phyloP scores from a whole-genome alignment of 2,888 invertebrate genomes.

The Balanococcus diminutus region DNA sequence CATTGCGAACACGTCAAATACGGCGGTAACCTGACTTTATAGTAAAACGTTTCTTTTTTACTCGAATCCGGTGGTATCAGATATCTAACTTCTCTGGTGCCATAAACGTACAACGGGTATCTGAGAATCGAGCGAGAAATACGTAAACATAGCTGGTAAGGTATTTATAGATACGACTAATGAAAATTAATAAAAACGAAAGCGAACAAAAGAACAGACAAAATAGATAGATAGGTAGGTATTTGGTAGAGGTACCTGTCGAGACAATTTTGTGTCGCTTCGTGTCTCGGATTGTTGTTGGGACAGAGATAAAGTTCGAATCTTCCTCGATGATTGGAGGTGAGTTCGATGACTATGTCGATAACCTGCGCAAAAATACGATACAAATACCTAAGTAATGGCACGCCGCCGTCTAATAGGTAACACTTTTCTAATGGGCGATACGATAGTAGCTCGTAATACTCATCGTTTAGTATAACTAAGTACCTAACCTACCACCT shows the following conservation, averaged over 20 bases:
- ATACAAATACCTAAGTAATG: neutral
- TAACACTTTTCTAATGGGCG: no score
- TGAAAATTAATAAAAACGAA: neutral
- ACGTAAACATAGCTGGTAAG: no score
- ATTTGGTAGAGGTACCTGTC: constrained; percentile 68
- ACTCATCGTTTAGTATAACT: no score
- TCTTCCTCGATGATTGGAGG: constrained; percentile 86
- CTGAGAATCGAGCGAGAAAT: constrained; percentile 62
- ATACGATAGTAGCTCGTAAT: no score
- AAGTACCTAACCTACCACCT: no score
- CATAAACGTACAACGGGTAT: constrained; percentile 75
- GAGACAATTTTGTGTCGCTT: constrained; percentile 83
- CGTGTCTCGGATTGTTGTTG: constrained; percentile 78
- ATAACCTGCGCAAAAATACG: constrained; percentile 68
- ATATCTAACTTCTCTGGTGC: constrained; percentile 74
- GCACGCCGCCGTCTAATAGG: no score
- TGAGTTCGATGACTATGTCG: constrained; percentile 83
- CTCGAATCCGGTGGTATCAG: constrained; percentile 75
- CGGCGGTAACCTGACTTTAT: constrained; percentile 78
- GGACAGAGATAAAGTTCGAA: constrained; percentile 87
- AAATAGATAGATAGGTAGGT: neutral
- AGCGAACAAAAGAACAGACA: neutral
- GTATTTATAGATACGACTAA: no score
- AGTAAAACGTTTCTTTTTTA: constrained; percentile 70
- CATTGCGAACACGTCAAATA: constrained; percentile 87